phyloP scores from a whole-genome alignment of 2,888 invertebrate genomes.

The Autographa pulchrina region DNA sequence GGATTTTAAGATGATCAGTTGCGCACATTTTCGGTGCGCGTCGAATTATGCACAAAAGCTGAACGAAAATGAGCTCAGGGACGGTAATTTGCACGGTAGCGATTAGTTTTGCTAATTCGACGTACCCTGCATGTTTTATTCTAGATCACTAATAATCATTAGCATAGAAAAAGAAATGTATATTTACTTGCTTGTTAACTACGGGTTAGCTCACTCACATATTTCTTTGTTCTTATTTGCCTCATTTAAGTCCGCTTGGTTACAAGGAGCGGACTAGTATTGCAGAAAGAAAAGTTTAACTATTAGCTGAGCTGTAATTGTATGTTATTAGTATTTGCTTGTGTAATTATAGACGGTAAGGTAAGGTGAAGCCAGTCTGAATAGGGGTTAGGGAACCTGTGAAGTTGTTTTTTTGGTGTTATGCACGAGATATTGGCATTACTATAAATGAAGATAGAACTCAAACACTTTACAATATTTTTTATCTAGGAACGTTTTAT shows the following conservation, averaged over 20 bases:
- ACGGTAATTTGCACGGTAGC: constrained; percentile 50
- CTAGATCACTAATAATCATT: constrained; percentile 51
- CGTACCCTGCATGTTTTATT: constrained; percentile 56
- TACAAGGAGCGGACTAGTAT: constrained; percentile 15
- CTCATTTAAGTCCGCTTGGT: constrained; percentile 22
- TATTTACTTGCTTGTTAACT: constrained; percentile 22
- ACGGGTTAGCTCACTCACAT: neutral
- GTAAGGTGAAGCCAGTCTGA: neutral
- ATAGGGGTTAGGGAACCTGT: neutral
- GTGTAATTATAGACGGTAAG: constrained; percentile 16
- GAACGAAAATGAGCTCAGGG: constrained; percentile 69
- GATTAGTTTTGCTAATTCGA: constrained; percentile 59
- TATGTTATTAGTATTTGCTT: constrained; percentile 29
- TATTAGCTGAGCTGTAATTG: constrained; percentile 24
- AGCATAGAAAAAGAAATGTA: constrained; percentile 49
- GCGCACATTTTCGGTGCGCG: constrained; percentile 67
- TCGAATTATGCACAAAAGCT: constrained; percentile 69
- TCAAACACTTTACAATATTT: neutral
- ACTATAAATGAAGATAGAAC: neutral
- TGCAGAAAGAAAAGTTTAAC: constrained; percentile 24
- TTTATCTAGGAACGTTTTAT: neutral
- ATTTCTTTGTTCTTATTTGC: constrained; percentile 19
- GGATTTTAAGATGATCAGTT: constrained; percentile 64
- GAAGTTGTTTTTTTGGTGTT: constrained; percentile 2
- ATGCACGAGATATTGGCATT: neutral